These are phyloP conservation scores for Elymnias hypermnestra DNA, from an alignment of 1,140 invertebrate species.

Conservation along the genomic window DNA sequence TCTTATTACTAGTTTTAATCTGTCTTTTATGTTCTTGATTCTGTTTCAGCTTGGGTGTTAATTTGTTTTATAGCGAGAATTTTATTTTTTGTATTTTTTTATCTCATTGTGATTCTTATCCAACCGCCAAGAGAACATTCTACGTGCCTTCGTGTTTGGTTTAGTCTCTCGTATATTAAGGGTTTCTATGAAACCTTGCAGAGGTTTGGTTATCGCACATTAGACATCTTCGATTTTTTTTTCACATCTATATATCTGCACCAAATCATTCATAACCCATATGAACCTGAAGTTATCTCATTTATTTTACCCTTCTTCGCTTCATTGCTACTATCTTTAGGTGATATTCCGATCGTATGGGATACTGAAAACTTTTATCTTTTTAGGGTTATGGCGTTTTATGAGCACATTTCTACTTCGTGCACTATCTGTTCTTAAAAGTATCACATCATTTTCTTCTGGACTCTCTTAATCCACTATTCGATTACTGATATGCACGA, in stretches of 20 bases:
- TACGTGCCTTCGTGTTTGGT: slow-evolving; percentile 60
- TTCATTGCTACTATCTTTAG: slow-evolving; percentile 21
- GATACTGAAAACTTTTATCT: slow-evolving; percentile 38
- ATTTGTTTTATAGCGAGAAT: slow-evolving; percentile 66
- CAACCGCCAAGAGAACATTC: slow-evolving; percentile 62
- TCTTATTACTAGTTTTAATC: slow-evolving; percentile 69
- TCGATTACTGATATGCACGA: slow-evolving; percentile 25
- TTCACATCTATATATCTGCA: slow-evolving; percentile 42
- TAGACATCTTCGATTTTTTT: slow-evolving; percentile 46
- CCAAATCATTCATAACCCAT: slow-evolving; percentile 46
- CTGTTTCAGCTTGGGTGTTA: slow-evolving; percentile 74
- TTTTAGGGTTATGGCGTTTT: slow-evolving; percentile 23
- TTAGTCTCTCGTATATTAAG: slow-evolving; percentile 54
- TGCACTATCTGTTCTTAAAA: slow-evolving; percentile 34
- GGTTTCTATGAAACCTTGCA: slow-evolving; percentile 51
- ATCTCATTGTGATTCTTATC: slow-evolving; percentile 64
- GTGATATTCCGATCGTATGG: slow-evolving; percentile 42
- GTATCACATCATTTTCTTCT: slow-evolving; percentile 27
- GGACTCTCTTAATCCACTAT: slow-evolving; percentile 18
- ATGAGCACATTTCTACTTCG: slow-evolving; percentile 37
- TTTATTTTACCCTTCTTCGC: slow-evolving; percentile 34
- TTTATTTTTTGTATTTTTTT: slow-evolving; percentile 60
- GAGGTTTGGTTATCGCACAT: slow-evolving; percentile 67
- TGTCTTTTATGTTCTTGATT: slow-evolving; percentile 73
- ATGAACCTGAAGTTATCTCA: slow-evolving; percentile 31